Percentiles rank a stretch among this genome's conserved stretches.
phyloP scores from a whole-genome alignment of 2,888 invertebrate species.

The Axea sp. region DNA sequence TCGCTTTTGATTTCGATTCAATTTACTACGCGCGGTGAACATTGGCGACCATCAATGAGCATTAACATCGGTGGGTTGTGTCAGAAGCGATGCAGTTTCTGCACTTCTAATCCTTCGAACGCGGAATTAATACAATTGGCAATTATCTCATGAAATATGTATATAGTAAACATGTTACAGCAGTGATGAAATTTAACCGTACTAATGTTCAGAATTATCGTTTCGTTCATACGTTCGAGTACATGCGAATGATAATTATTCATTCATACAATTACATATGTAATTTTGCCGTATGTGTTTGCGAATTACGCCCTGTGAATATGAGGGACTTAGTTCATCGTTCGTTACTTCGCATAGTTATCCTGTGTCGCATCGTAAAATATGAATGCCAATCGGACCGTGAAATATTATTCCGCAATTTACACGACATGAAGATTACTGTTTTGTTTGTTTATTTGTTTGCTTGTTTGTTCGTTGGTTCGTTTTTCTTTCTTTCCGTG shows the following conservation, averaged over 20 bases:
- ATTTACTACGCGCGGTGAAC: conserved; percentile 4
- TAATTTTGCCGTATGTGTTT: conserved; percentile 18
- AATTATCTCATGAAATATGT: conserved; percentile 48
- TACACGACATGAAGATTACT: conserved; percentile 10
- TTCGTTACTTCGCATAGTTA: conserved; percentile 14
- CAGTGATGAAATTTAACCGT: conserved; percentile 43
- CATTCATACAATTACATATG: conserved; percentile 46
- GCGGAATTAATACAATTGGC: conserved; percentile 51
- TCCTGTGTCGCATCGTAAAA: conserved; percentile 25
- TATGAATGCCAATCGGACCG: conserved; percentile 7
- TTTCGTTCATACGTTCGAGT: conserved; percentile 23
- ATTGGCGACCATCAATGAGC: conserved; percentile 18
- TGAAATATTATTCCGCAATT: conserved; percentile 15
- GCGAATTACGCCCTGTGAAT: conserved; percentile 8
- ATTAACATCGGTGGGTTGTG: conserved; percentile 23
- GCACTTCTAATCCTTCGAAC: conserved; percentile 39
- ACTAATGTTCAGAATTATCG: conserved; percentile 45
- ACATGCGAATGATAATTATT: conserved; percentile 34
- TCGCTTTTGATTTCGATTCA: conserved; percentile 36
- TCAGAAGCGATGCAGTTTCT: conserved; percentile 14
- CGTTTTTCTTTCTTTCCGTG: too few species aligned
- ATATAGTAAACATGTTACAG: conserved; percentile 39
- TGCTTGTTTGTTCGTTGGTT: too few species aligned
- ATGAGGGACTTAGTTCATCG: conserved; percentile 19
- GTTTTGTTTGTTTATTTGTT: too few species aligned